Evolutionary conservation across 2,888 invertebrate species (phyloP).

Genomic region (Epicampocera succincta): DNA sequence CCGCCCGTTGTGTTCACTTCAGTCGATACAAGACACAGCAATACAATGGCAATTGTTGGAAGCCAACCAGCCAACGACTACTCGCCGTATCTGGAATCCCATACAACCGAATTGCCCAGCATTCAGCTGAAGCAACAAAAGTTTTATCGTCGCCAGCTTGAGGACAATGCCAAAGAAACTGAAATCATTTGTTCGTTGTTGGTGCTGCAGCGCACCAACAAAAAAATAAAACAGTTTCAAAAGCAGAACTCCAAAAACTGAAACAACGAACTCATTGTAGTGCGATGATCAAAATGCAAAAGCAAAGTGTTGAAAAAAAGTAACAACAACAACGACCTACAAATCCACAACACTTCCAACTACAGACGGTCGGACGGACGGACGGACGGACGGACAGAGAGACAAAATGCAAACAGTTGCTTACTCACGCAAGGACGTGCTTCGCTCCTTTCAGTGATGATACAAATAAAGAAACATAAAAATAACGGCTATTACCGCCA

Average conservation of each 20-base stretch:
- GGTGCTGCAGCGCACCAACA: background rate
- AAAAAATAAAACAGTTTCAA: slow-evolving; percentile 30
- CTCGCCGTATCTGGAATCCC: slow-evolving; percentile 14
- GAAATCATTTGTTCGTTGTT: slow-evolving; percentile 45
- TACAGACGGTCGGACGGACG: no score
- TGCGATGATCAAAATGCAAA: slow-evolving; percentile 36
- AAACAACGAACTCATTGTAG: slow-evolving; percentile 27
- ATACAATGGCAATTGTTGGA: slow-evolving; percentile 56
- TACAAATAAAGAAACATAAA: slow-evolving; percentile 34
- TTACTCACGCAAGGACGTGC: background rate
- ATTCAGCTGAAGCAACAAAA: slow-evolving; percentile 37
- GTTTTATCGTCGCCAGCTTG: slow-evolving; percentile 14
- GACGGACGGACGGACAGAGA: background rate
- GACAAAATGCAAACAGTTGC: background rate
- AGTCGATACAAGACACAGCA: slow-evolving; percentile 62
- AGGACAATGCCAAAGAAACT: slow-evolving; percentile 31
- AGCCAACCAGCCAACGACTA: slow-evolving; percentile 16
- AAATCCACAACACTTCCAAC: slow-evolving; percentile 18
- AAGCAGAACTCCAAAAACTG: slow-evolving; percentile 31
- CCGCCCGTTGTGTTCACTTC: slow-evolving; percentile 64
- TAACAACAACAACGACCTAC: slow-evolving; percentile 41
- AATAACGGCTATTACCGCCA: slow-evolving; percentile 30
- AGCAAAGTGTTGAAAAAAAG: background rate
- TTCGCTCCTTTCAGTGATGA: background rate
- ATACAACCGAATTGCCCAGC: slow-evolving; percentile 16